A percentile compares a stretch with the other conserved stretches of the same genome.
These are phyloP conservation scores for Drosophila parvula DNA, from an alignment of 1,140 invertebrate genomes.

Conservation along the genomic window DNA sequence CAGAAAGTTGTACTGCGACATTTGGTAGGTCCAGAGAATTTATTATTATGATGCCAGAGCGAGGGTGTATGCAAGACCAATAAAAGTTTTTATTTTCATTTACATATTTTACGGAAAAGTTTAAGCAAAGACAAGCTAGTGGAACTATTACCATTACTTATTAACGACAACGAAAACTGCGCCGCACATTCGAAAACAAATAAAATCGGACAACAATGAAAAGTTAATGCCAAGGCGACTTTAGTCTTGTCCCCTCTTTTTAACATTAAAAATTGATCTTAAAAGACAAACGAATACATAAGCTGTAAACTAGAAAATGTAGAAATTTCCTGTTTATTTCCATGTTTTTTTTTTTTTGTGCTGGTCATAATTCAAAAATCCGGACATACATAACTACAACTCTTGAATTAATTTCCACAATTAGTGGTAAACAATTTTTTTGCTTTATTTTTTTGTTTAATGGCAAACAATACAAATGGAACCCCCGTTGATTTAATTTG, in stretches of 20 bases:
- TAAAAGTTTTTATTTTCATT: constrained; percentile 3
- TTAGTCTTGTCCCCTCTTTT: background rate
- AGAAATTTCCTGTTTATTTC: background rate
- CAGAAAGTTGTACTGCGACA: background rate
- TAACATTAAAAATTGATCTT: background rate
- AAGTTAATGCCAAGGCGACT: background rate
- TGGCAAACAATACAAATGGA: background rate
- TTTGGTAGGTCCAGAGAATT: background rate
- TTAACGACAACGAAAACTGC: constrained; percentile 16
- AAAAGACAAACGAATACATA: background rate
- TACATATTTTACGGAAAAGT: constrained; percentile 12
- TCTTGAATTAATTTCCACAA: constrained; percentile 4
- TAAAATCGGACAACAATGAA: constrained; percentile 10
- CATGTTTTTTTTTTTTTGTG: background rate
- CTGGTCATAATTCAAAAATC: background rate
- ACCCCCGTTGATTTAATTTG: constrained; percentile 11
- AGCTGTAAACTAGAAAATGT: background rate
- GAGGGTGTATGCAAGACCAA: background rate
- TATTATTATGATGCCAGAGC: background rate
- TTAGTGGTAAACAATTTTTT: background rate
- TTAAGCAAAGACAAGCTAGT: constrained; percentile 4
- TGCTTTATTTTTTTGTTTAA: background rate
- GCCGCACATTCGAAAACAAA: constrained; percentile 5
- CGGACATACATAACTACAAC: background rate
- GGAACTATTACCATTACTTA: constrained; percentile 2